A percentile compares a stretch with the other conserved stretches of the same genome.
These are phyloP conservation scores for Coregonus clupeaformis DNA, from an alignment of 2,113 vertebrate species.

Conservation along the genomic window DNA sequence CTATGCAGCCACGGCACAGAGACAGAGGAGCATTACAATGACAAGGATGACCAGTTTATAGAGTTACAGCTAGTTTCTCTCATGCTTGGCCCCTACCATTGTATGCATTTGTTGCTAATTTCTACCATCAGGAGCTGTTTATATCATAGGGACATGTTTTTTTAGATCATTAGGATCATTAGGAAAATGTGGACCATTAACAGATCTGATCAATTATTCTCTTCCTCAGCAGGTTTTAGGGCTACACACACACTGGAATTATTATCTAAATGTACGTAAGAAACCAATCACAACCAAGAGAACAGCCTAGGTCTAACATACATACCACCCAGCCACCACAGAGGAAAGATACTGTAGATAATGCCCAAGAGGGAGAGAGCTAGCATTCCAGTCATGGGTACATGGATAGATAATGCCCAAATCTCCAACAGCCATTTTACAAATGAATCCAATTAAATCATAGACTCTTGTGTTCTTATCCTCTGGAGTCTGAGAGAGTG, in stretches of 20 bases:
- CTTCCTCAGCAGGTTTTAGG: not conserved
- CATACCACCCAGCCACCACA: not conserved
- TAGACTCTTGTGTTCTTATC: conserved; percentile 57
- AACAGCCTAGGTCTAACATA: not conserved
- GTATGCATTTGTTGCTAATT: no score
- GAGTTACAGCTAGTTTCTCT: no score
- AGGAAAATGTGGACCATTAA: not conserved
- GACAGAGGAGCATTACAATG: no score
- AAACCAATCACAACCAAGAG: not conserved
- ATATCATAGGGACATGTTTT: no score
- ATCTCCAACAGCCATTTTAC: conserved; percentile 64
- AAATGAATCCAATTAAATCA: conserved; percentile 68
- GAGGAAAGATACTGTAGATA: not conserved
- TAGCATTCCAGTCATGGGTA: conserved; percentile 74
- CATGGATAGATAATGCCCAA: conserved; percentile 70
- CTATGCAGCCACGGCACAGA: conserved; percentile 23
- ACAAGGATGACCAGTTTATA: no score
- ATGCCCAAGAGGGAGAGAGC: conserved; percentile 36
- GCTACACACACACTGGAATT: conserved; percentile 25
- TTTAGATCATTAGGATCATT: no score
- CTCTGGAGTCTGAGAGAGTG: conserved; percentile 42
- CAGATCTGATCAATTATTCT: conserved; percentile 1
- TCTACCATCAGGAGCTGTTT: no score
- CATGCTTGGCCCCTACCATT: no score
- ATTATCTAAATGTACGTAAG: not conserved